Percentiles rank a stretch among this genome's conserved stretches.
These are phyloP conservation scores for Lepus townsendii DNA, from an alignment of 2,797 vertebrate genomes.

Conservation along the genomic window DNA sequence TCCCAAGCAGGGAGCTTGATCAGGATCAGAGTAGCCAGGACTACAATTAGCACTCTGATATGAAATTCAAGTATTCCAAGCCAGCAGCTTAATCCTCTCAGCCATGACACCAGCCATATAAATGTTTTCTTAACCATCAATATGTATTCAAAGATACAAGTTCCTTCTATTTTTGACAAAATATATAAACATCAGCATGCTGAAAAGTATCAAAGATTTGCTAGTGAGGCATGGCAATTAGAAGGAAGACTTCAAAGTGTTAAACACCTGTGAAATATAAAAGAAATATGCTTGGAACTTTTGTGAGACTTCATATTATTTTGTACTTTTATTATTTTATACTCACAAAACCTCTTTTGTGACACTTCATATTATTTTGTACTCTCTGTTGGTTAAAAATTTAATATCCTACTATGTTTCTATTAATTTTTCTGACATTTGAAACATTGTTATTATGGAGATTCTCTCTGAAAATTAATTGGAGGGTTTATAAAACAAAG, in stretches of 20 bases:
- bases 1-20: no score
- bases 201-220: background rate
- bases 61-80: no score
- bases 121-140: background rate
- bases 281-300: slow-evolving; percentile 24
- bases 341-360: background rate
- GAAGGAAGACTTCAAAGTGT: background rate
- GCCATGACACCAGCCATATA: no score
- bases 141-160: background rate
- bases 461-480: background rate
- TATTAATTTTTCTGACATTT: slow-evolving; percentile 31
- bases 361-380: background rate
- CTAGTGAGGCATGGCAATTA: background rate
- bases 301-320: background rate
- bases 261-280: slow-evolving; percentile 30
- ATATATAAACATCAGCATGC: background rate
- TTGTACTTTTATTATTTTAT: background rate
- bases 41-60: no score
- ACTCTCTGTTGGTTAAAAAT: background rate
- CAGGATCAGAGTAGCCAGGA: no score
- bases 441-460: background rate
- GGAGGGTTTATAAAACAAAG: background rate
- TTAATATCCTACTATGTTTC: background rate
- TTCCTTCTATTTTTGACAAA: slow-evolving; percentile 34
- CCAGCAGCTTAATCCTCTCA: no score